These are phyloP conservation scores for Romanomermis culicivorax DNA, from an alignment of 2,888 invertebrate genomes.

Conservation along the genomic window DNA sequence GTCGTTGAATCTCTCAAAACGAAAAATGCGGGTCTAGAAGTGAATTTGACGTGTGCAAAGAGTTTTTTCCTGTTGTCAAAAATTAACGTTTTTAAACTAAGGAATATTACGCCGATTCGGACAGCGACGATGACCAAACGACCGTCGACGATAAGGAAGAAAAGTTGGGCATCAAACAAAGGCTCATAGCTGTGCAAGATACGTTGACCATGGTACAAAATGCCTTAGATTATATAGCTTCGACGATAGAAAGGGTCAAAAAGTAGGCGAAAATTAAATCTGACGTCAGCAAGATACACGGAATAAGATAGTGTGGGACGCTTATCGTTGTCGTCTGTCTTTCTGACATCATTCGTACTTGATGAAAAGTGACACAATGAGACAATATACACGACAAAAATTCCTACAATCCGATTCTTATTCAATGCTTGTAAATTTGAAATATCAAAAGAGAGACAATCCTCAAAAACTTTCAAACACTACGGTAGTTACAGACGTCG, in stretches of 20 bases:
- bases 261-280: conserved; percentile 57
- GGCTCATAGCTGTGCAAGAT: conserved; percentile 82
- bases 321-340: too few relatives aligned
- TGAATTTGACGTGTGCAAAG: not conserved
- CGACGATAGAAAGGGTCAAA: conserved; percentile 75
- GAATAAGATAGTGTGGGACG: too few relatives aligned
- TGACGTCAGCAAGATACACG: too few relatives aligned
- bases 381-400: too few relatives aligned
- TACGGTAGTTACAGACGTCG: too few relatives aligned
- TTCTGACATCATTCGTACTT: not conserved
- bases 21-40: not conserved
- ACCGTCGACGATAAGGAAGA: conserved; percentile 47
- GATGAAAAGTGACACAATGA: not conserved
- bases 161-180: conserved; percentile 77
- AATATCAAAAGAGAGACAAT: too few relatives aligned
- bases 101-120: conserved; percentile 15
- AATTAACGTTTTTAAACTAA: not conserved
- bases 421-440: too few relatives aligned
- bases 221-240: conserved; percentile 73
- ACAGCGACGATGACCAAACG: conserved; percentile 44
- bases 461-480: too few relatives aligned
- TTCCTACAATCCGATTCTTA: too few relatives aligned
- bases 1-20: not conserved
- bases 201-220: conserved; percentile 91
- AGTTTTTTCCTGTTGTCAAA: not conserved